phyloP scores from a whole-genome alignment of 2,797 vertebrate species.

The Coranthus polyacanthus region DNA sequence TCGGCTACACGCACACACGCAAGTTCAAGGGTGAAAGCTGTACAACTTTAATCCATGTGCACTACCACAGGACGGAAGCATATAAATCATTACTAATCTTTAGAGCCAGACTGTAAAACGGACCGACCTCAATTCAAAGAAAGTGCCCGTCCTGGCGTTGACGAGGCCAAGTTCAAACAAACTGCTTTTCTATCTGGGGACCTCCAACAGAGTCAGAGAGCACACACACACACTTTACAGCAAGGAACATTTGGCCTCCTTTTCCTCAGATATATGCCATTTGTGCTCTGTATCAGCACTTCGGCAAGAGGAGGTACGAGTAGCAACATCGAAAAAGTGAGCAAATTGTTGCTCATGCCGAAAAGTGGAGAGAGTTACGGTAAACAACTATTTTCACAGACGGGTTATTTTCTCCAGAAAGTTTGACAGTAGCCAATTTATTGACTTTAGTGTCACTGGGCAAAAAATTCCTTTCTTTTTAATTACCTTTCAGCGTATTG shows the following conservation, averaged over 20 bases:
- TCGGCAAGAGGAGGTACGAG: neutral
- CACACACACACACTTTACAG: conserved; percentile 9
- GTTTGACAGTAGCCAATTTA: no score
- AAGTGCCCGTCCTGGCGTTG: conserved; percentile 88
- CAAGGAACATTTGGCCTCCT: conserved; percentile 61
- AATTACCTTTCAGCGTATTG: no score
- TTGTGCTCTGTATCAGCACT: neutral
- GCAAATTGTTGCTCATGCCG: no score
- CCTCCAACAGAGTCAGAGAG: conserved; percentile 46
- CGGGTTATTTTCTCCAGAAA: no score
- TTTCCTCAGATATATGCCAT: conserved; percentile 67
- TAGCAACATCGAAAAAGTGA: neutral
- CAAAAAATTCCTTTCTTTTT: no score
- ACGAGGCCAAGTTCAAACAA: conserved; percentile 92
- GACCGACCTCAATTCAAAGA: conserved; percentile 92
- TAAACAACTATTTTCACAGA: no score
- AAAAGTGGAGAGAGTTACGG: no score
- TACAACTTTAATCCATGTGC: conserved; percentile 90
- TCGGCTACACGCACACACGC: conserved; percentile 29
- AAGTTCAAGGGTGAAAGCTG: conserved; percentile 81
- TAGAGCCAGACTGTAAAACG: conserved; percentile 91
- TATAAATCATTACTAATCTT: conserved; percentile 96
- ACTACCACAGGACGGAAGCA: conserved; percentile 91
- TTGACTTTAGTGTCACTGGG: no score
- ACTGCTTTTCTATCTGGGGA: conserved; percentile 70